Conservation (phyloP, 2,113 vertebrate species). For the Corydoras sp. region DNA sequence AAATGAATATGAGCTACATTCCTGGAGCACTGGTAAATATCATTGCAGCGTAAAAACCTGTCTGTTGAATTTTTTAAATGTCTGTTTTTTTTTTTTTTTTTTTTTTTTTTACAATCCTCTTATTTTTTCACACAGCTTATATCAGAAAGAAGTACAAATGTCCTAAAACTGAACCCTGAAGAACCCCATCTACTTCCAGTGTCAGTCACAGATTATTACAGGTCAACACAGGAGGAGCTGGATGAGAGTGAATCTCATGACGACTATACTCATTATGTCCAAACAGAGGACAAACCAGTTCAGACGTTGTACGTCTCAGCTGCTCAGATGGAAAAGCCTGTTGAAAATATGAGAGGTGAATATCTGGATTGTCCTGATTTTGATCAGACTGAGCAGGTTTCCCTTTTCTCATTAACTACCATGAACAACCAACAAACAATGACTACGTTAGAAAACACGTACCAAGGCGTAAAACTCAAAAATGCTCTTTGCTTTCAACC, state of each 20-base stretch:
- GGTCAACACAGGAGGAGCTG: neutral
- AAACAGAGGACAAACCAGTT: neutral
- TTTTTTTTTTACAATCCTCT: neutral
- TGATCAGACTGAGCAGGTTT: neutral
- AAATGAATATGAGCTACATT: neutral
- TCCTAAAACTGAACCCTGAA: neutral
- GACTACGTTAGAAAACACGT: too few relatives aligned
- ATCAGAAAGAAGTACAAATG: neutral
- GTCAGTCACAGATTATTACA: neutral
- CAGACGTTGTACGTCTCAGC: neutral
- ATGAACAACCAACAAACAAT: neutral
- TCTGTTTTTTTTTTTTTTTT: neutral
- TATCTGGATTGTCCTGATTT: neutral
- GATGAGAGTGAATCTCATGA: neutral
- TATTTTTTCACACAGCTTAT: slow-evolving; percentile 6
- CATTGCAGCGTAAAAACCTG: too few relatives aligned
- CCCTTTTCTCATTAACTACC: neutral
- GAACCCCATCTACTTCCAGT: neutral
- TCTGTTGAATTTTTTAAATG: neutral
- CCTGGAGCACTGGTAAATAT: slow-evolving; percentile 42
- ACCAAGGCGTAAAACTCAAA: too few relatives aligned
- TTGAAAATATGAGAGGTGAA: neutral
- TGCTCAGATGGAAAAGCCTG: neutral
- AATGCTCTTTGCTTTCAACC: too few relatives aligned
- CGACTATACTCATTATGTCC: neutral